Evolutionary conservation across 2,888 invertebrate species (phyloP), one percentile per base, ranked within the genome.

Genomic region (Morpho achilles): DNA sequence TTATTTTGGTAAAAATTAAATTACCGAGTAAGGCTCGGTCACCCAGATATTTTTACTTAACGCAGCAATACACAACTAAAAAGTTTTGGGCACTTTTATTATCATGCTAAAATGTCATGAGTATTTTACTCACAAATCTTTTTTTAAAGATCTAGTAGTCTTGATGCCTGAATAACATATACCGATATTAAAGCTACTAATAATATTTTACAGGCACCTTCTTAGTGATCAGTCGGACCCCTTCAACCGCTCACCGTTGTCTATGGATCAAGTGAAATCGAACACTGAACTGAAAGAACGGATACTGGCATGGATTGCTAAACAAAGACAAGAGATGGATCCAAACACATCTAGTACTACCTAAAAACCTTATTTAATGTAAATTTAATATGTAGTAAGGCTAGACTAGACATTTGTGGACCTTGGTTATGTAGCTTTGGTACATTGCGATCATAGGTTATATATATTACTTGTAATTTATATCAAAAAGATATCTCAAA

Each of bases 181-280:
- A 32, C 1, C 3, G 32, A 32, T 32, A 5, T 32, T 22, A 48
- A 23, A n/a, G 7, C 1, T 43, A 43, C 9, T 23, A 53, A 10
- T 41, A 50, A 22, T 9, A 7, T 41, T 2, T 57, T 91, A 60
- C 82, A 95, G 96, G 67, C 97, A 97, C 84, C 91, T 96, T 64
- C 86, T 95, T 61, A 98, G 98, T 76, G 98, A 99, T 83, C 98
- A 98, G 80, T 95, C 96, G 0, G 98, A 99, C 87, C 98, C 98
- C 0, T 99, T 99, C 82, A 99, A 98, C 87, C 93, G 98, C 44
- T 95, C 96, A 8, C 97, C 98, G 0, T 92, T 99, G 10, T 96
- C 97, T 0, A 97, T 99, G 97, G 97, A 98, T 75, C 96, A 96
- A 93, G 94, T 99, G 0, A 94, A 93, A 73, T 94, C 97, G 0